Base-by-base conservation (phyloP, 2,797 vertebrate genomes). In the Diplodus puntazzo region DNA sequence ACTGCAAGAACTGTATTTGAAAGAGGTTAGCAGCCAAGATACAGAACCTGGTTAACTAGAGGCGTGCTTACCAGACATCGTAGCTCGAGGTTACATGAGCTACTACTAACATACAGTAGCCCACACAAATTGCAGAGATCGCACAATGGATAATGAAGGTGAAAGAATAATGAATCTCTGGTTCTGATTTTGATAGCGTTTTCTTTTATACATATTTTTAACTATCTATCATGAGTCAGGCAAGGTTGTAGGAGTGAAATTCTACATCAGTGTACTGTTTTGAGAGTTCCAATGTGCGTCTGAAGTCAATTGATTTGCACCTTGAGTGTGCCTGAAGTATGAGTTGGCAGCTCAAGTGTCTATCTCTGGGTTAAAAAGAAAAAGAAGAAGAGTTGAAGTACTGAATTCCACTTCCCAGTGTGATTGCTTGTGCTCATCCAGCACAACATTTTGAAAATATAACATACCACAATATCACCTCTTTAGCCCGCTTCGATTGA, bases 111-210 rank as follows among this genome's bases (percentile, higher is more conserved):
- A 39, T 39, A 39, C 34, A 3, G n/a, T 20, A 25, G 34, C 54
- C 39, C 6, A 50, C 57, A 54, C 11, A 20, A 4, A 46, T 45
- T 20, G 53, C 43, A 39, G 34, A 39, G 14, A n/a, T 25, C 30
- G 50, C 43, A 80, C 3, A 66, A 42, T 71, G 27, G 14, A n/a
- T 53, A 42, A 42, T n/a, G 16, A 43, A 18, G 58, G 50, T 4
- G 39, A 59, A 53, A 53, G 2, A 34, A 63, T 43, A 68, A 30
- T 16, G 48, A 0, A 17, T 57, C 12, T 58, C 11, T 48, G 17
- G 54, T 62, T 49, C 65, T 73, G 57, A 46, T 46, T 64, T 63
- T 23, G 17, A 52, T 16, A 57, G 39, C 9, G 39, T 10, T 39
- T 39, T 39, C 39, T 11, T 39, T 39, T 11, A 39, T 39, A 39